These are phyloP conservation scores for Neoniphon sammara DNA, from an alignment of 2,797 vertebrate species.

Conservation along the genomic window DNA sequence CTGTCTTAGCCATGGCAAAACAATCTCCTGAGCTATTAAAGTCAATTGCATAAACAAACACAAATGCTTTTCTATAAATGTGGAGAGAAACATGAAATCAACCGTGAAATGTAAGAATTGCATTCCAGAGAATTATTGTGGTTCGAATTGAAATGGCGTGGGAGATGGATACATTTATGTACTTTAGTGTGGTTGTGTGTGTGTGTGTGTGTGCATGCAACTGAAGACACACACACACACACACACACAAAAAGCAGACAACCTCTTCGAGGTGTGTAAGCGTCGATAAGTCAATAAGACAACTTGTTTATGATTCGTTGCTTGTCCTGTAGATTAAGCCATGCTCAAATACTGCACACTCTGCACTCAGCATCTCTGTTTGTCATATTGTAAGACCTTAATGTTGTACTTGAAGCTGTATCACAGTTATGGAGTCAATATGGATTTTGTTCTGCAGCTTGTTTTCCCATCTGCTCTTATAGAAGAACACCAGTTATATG, in stretches of 20 bases:
- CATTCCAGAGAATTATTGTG: constrained; percentile 65
- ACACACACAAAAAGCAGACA: constrained; percentile 27
- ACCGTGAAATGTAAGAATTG: constrained; percentile 72
- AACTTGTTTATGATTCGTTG: constrained; percentile 60
- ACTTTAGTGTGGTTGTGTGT: constrained; percentile 8
- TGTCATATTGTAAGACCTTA: constrained; percentile 40
- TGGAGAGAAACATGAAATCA: constrained; percentile 70
- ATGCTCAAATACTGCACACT: constrained; percentile 15
- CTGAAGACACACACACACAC: not conserved
- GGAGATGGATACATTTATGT: constrained; percentile 10
- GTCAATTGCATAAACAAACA: constrained; percentile 64
- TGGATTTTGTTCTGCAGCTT: constrained; percentile 33
- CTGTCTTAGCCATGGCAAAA: constrained; percentile 53
- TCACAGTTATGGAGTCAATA: constrained; percentile 4
- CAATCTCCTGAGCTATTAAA: constrained; percentile 64
- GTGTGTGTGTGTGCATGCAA: constrained; percentile 10
- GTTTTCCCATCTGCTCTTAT: constrained; percentile 38
- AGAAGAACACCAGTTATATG: constrained; percentile 30
- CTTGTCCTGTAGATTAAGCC: constrained; percentile 43
- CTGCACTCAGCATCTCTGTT: constrained; percentile 47
- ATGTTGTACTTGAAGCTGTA: constrained; percentile 8
- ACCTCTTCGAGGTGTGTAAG: constrained; percentile 44
- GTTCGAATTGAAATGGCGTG: constrained; percentile 61
- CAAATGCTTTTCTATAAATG: constrained; percentile 61
- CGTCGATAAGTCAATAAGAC: constrained; percentile 63